Base-by-base conservation (phyloP, 2,888 invertebrate species). In the Athalia rosae region DNA sequence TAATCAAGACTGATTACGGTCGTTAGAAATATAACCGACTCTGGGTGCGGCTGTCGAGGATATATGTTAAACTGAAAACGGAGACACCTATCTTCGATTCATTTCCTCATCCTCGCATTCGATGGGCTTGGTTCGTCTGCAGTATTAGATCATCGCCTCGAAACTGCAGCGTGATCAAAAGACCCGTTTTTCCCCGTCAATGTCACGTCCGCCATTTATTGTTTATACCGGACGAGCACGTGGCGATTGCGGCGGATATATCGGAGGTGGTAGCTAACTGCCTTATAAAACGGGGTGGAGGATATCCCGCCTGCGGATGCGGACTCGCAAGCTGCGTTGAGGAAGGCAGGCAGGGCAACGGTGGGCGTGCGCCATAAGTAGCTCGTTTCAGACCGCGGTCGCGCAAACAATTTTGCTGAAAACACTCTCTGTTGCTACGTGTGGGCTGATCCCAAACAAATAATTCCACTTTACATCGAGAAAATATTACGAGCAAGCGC, bases 361-460 rank as follows among this genome's bases (percentile, higher is more conserved):
- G 58, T 71, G 71, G 71, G 71, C 71, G 71, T 71, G 71, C 58
- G 71, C 71, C 67, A 28, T 28, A 9, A 71, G 71, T 45, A 45
- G 53, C 48, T 56, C 13, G 13, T 56, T 71, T 28, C 28, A 71
- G 58, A 71, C 71, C 71, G 71, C 71, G 71, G 71, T 71, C 71
- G 71, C 71, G 45, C 28, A 28, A 28, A 28, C 28, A 71, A 71
- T 58, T 67, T 71, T 71, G 13, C 61, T 5, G 61, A 3, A 13
- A n/a, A 15, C 8, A 4, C 13, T 28, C 62, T 8, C 71, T 58
- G 71, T 71, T 71, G 56, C 71, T 58, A 71, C 58, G 61, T n/a
- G 43, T 45, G 56, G 71, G 71, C 45, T 45, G 71, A 71, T 58
- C 56, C 71, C 7, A 15, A 67, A 28, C 28, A 28, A 28, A 28